Evolutionary conservation across 1,140 invertebrate species (phyloP).

Genomic region (Cotesia glomerata): DNA sequence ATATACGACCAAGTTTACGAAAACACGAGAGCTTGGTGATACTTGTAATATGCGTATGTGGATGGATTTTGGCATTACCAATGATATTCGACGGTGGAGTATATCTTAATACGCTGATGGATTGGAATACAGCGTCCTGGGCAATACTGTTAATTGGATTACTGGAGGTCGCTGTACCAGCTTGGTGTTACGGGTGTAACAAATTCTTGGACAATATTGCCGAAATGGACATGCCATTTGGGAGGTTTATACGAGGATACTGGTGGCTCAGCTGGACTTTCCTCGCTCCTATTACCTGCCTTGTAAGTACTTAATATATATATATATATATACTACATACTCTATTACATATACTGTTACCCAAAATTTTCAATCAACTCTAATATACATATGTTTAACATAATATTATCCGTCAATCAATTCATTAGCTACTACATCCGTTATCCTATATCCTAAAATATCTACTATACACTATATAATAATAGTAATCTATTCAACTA

Average conservation of each 20-base stretch:
- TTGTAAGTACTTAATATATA: conserved; percentile 53
- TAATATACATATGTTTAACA: background rate
- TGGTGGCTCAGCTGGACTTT: conserved; percentile 68
- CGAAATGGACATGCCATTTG: conserved; percentile 67
- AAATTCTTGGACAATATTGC: conserved; percentile 65
- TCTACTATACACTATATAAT: no score
- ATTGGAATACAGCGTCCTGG: conserved; percentile 85
- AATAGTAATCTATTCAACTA: no score
- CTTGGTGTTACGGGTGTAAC: conserved; percentile 76
- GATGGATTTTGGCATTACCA: conserved; percentile 71
- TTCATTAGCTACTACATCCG: no score
- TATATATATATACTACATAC: no score
- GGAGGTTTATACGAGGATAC: conserved; percentile 58
- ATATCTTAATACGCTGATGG: conserved; percentile 78
- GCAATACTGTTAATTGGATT: conserved; percentile 79
- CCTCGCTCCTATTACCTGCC: conserved; percentile 63
- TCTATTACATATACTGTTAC: background rate
- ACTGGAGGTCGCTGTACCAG: conserved; percentile 71
- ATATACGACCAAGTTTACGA: conserved; percentile 71
- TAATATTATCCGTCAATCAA: no score
- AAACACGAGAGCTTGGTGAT: conserved; percentile 69
- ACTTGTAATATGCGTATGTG: conserved; percentile 66
- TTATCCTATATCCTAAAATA: no score
- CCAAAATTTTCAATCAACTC: background rate
- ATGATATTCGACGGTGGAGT: conserved; percentile 77